Conservation (phyloP, 2,888 invertebrate species). For the Hyles lineata region DNA sequence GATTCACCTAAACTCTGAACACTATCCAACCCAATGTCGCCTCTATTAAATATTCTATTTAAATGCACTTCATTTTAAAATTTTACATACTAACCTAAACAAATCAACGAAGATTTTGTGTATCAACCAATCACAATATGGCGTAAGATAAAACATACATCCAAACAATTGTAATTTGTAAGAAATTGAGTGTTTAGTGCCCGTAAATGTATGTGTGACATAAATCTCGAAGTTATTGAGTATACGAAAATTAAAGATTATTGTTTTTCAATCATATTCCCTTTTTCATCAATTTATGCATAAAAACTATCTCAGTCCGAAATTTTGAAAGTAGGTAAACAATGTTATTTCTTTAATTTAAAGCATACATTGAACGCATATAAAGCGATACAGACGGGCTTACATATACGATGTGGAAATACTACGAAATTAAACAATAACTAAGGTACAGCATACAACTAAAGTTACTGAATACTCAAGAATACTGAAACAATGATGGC, state of each 20-base stretch:
- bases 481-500: conserved; percentile 80
- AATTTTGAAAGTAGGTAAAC: background rate
- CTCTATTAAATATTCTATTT: conserved; percentile 71
- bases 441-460: conserved; percentile 25
- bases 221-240: background rate
- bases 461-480: conserved; percentile 67
- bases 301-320: no score
- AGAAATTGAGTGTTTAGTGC: conserved; percentile 11
- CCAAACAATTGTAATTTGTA: background rate
- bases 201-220: conserved; percentile 10
- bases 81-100: conserved; percentile 34
- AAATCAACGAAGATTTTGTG: conserved; percentile 46
- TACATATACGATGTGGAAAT: conserved; percentile 3
- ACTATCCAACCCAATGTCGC: conserved; percentile 69
- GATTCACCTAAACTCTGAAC: conserved; percentile 68
- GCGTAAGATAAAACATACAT: conserved; percentile 1
- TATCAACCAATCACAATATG: conserved; percentile 9
- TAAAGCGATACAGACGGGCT: conserved; percentile 2
- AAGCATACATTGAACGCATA: background rate
- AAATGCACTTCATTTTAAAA: conserved; percentile 82
- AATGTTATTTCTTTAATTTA: background rate
- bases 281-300: no score
- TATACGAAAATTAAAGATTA: background rate
- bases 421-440: conserved; percentile 17
- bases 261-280: background rate